Evolutionary conservation across 2,888 invertebrate genomes (phyloP), one percentile per base, ranked within the genome.

Genomic region (Caenorhabditis sp.): DNA sequence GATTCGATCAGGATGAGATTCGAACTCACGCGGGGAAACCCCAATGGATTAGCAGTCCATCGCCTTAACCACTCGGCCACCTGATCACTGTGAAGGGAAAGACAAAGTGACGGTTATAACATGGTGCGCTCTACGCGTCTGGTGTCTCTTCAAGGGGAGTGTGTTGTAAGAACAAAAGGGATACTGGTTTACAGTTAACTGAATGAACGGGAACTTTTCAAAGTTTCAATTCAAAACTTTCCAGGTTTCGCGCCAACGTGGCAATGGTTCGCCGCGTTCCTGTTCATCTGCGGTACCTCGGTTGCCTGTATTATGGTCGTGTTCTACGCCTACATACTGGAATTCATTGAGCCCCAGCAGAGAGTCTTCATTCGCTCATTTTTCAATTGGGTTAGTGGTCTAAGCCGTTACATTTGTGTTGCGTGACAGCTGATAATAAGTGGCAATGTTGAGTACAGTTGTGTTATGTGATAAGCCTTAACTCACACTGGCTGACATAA

Each of bases 11-110:
- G 82, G 82, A 85, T 84, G 88, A 85, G 89, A 89, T 89, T 89
- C 89, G 89, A 89, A 89, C 89, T 88, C 87, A 87, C 88, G 89
- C 89, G 89, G 88, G 89, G 73, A 89, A 86, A 88, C 74, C 89
- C 89, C 89, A 91, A 89, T 90, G 91, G 91, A 91, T 91, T 91
- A 91, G 91, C 91, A 91, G 91, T 90, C 91, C 90, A 90, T 88
- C 91, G 90, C 91, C 91, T 91, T 91, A 91, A 91, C 91, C 91
- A 91, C 91, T 91, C 91, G 91, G 91, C 91, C 91, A 91, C 90
- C 88, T 89, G 88, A 88, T 87, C 87, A 85, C 82, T 7, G n/a
- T 8, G n/a, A 7, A 35, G 87, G 86, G 88, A 85, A 66, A 87
- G 85, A 85, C 72, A 86, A 86, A 86, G 90, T 26, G 26, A 14